phyloP scores from a whole-genome alignment of 2,113 vertebrate species.

The Caretta caretta region DNA sequence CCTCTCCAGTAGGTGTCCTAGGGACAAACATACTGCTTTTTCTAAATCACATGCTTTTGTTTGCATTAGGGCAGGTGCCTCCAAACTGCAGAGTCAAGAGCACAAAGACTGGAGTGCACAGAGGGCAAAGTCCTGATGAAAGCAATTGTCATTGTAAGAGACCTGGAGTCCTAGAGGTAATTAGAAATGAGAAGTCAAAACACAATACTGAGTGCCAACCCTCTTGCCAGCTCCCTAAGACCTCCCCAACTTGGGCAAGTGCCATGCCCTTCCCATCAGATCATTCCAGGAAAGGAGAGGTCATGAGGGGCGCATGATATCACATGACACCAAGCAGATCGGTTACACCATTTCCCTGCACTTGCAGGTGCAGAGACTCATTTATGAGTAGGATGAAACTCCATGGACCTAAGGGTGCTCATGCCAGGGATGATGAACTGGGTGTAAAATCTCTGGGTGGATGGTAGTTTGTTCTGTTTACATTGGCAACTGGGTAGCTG shows the following conservation, averaged over 20 bases:
- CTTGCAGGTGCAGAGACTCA: background rate
- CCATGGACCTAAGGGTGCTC: background rate
- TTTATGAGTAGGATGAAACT: background rate
- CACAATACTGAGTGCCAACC: background rate
- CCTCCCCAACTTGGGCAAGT: background rate
- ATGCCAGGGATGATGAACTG: background rate
- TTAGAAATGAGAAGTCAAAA: background rate
- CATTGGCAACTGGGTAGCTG: background rate
- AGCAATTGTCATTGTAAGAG: background rate
- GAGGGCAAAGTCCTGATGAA: background rate
- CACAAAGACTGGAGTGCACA: background rate
- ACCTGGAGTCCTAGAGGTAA: background rate
- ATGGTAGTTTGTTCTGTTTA: background rate
- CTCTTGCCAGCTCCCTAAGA: background rate
- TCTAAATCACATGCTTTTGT: background rate
- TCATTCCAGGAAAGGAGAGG: background rate
- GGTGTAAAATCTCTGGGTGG: background rate
- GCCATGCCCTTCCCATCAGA: background rate
- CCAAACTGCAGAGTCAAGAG: background rate
- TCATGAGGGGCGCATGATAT: background rate
- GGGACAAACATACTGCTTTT: background rate
- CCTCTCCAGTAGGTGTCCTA: background rate
- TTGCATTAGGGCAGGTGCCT: background rate
- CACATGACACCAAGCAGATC: background rate
- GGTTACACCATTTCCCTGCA: background rate